Evolutionary conservation across 2,888 invertebrate species (phyloP).

Genomic region (Apotomis turbidana): DNA sequence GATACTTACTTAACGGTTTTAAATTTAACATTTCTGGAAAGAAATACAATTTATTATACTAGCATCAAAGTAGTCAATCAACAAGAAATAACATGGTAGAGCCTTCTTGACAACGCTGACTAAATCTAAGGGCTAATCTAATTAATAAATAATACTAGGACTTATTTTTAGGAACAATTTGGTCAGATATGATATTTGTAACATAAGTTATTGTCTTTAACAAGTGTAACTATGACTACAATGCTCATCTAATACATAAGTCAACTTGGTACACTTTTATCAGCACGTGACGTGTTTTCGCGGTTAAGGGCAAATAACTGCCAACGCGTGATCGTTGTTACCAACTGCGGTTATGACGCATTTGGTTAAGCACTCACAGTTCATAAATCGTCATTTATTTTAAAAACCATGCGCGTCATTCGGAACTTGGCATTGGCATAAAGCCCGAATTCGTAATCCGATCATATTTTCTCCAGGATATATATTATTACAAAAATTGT

Average conservation of each 20-base stretch:
- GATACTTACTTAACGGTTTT: conserved; percentile 82
- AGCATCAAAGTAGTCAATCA: too few relatives aligned
- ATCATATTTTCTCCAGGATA: not conserved
- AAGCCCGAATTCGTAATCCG: not conserved
- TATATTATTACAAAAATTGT: too few relatives aligned
- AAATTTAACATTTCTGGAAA: conserved; percentile 80
- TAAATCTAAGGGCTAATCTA: too few relatives aligned
- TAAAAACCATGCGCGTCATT: conserved; percentile 6
- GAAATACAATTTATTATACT: conserved; percentile 4
- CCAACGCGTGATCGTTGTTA: not conserved
- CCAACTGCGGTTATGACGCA: conserved; percentile 9
- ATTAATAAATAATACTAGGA: too few relatives aligned
- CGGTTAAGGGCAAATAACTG: not conserved
- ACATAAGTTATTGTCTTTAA: not conserved
- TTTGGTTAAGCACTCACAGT: not conserved
- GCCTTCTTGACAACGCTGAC: too few relatives aligned
- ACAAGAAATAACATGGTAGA: too few relatives aligned
- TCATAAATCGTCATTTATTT: not conserved
- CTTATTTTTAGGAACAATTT: too few relatives aligned
- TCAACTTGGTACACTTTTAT: not conserved
- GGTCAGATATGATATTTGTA: not conserved
- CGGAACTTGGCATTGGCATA: conserved; percentile 4
- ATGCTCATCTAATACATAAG: not conserved
- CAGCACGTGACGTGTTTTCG: conserved; percentile 10
- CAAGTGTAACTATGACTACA: not conserved